Conservation (phyloP, 30 jellyfish, hydroid and myxozoan species). For the Turritopsis dohrnii region DNA sequence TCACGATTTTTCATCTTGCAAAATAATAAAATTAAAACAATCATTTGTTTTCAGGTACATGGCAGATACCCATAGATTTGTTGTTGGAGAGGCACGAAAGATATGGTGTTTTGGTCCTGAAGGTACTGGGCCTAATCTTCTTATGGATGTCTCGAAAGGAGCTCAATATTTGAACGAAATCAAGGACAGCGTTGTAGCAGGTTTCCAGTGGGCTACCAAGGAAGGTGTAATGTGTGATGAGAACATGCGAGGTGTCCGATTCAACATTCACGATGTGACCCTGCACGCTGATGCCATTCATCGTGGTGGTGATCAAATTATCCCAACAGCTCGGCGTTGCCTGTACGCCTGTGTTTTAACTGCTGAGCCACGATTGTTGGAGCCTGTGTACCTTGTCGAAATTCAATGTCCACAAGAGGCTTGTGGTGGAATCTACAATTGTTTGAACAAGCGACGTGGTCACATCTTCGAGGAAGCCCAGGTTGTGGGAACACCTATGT, state of each 20-base stretch:
- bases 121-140: conserved; percentile 97
- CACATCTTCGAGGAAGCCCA: conserved; percentile 78
- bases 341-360: conserved; percentile 88
- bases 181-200: conserved; percentile 99
- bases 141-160: conserved; percentile 94
- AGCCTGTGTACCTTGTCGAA: conserved; percentile 97
- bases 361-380: conserved; percentile 93
- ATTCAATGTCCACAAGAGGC: conserved; percentile 96
- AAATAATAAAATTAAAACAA: too few species aligned
- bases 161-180: conserved; percentile 98
- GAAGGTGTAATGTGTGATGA: conserved; percentile 99
- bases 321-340: conserved; percentile 98
- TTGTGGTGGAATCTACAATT: conserved; percentile 85
- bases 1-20: too few species aligned
- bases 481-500: conserved; percentile 80
- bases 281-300: conserved; percentile 99
- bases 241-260: conserved; percentile 87
- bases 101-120: conserved; percentile 99
- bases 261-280: conserved; percentile 96
- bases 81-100: conserved; percentile 89
- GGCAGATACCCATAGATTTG: conserved; percentile 74
- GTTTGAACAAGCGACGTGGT: conserved; percentile 94
- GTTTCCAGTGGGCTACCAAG: conserved; percentile 99
- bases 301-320: conserved; percentile 99
- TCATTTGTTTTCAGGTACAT: conserved; percentile 35